These are phyloP conservation scores for Diachrysia chrysitis DNA, from an alignment of 2,888 invertebrate genomes.

Conservation along the genomic window DNA sequence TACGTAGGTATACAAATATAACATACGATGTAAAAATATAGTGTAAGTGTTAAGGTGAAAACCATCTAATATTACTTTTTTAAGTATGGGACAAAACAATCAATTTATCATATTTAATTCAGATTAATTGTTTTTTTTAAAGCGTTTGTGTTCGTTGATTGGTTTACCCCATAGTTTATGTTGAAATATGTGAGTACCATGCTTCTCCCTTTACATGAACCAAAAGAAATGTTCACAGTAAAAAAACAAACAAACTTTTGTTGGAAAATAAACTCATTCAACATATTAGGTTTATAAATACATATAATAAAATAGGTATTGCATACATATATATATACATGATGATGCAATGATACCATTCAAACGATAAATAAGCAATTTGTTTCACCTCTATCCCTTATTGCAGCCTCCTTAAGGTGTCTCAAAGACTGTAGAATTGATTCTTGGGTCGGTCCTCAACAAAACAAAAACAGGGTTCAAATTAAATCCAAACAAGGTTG, in stretches of 20 bases:
- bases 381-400: constrained; percentile 78
- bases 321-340: constrained; percentile 47
- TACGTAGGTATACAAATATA: neutral
- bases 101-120: neutral
- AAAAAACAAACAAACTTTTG: constrained; percentile 24
- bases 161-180: constrained; percentile 26
- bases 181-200: constrained; percentile 35
- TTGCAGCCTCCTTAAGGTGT: constrained; percentile 79
- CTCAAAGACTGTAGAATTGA: constrained; percentile 80
- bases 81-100: constrained; percentile 29
- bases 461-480: constrained; percentile 74
- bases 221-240: constrained; percentile 30
- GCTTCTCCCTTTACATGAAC: constrained; percentile 43
- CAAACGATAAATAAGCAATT: constrained; percentile 67
- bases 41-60: neutral
- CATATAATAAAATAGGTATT: constrained; percentile 48
- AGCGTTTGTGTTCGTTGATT: constrained; percentile 9
- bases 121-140: neutral
- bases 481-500: constrained; percentile 64
- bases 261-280: constrained; percentile 19
- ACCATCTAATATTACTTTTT: neutral
- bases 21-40: neutral
- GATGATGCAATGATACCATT: constrained; percentile 60
- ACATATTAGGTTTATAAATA: constrained; percentile 41
- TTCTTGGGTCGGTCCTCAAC: constrained; percentile 81